Evolutionary conservation across 2,797 vertebrate species (phyloP).

Genomic region (Silurus aristotelis): DNA sequence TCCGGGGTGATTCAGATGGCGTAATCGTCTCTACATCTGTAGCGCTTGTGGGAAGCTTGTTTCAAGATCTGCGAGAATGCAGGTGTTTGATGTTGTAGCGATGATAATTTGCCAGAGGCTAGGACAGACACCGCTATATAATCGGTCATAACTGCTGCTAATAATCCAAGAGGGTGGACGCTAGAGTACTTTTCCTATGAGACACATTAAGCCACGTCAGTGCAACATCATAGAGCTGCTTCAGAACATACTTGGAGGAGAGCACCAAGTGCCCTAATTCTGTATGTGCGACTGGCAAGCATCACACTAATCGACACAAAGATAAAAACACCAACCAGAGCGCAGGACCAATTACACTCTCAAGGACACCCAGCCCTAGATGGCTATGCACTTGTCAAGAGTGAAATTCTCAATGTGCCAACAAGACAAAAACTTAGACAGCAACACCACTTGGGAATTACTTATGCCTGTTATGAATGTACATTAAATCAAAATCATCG

Average conservation of each 20-base stretch:
- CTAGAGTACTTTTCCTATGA: background rate
- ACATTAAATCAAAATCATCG: background rate
- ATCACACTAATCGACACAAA: conserved; percentile 2
- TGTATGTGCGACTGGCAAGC: background rate
- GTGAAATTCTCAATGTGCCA: background rate
- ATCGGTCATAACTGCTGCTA: background rate
- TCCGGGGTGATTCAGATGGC: background rate
- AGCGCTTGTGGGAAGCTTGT: background rate
- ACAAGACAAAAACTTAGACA: background rate
- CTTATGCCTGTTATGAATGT: background rate
- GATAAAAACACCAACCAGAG: background rate
- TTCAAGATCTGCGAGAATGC: background rate
- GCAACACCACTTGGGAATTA: background rate
- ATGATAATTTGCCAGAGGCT: background rate
- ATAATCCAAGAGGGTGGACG: background rate
- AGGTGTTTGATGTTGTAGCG: conserved; percentile 20
- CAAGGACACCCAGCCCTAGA: background rate
- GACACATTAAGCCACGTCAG: background rate
- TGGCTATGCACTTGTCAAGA: background rate
- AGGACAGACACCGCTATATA: background rate
- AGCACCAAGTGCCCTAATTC: background rate
- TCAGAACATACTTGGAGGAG: background rate
- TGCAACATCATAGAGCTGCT: background rate
- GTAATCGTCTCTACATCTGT: background rate
- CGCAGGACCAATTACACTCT: background rate